Conservation (phyloP, 2,888 invertebrate species). For the Hyalella azteca region DNA sequence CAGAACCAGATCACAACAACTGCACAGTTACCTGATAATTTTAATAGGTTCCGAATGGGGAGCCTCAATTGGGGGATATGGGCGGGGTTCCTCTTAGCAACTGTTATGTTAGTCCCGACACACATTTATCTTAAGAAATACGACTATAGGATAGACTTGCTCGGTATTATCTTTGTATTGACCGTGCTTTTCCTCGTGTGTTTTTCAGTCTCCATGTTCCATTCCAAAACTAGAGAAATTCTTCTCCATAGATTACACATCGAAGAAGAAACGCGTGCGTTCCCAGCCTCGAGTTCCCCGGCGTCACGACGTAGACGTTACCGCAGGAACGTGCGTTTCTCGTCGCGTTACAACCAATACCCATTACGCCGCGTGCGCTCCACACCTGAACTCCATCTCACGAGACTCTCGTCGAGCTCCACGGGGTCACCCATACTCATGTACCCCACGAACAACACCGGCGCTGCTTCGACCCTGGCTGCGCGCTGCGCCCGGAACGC, state of each 20-base stretch:
- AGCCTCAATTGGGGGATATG: slow-evolving; percentile 51
- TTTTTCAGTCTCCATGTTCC: slow-evolving; percentile 56
- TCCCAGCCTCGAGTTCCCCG: background rate
- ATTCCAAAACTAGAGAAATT: slow-evolving; percentile 55
- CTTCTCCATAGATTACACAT: slow-evolving; percentile 55
- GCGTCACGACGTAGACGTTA: background rate
- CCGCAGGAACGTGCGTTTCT: slow-evolving; percentile 15
- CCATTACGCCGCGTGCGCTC: slow-evolving; percentile 28
- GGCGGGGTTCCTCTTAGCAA: slow-evolving; percentile 49
- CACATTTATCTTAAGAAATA: slow-evolving; percentile 55
- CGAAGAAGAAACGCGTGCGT: slow-evolving; percentile 46
- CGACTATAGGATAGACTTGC: slow-evolving; percentile 47
- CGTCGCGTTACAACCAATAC: slow-evolving; percentile 39
- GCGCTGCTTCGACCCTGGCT: slow-evolving; percentile 4
- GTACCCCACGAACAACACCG: slow-evolving; percentile 10
- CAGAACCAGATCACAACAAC: slow-evolving; percentile 4
- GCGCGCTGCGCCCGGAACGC: background rate
- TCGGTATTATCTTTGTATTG: slow-evolving; percentile 54
- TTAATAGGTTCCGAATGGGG: slow-evolving; percentile 53
- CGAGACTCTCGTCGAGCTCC: slow-evolving; percentile 14
- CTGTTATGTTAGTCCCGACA: slow-evolving; percentile 52
- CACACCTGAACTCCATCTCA: slow-evolving; percentile 35
- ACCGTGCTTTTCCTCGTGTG: slow-evolving; percentile 55
- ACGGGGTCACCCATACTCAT: slow-evolving; percentile 26
- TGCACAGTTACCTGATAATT: slow-evolving; percentile 46